These are phyloP conservation scores for Phrynocephalus vlangalii DNA, from an alignment of 2,797 vertebrate genomes.

Conservation along the genomic window DNA sequence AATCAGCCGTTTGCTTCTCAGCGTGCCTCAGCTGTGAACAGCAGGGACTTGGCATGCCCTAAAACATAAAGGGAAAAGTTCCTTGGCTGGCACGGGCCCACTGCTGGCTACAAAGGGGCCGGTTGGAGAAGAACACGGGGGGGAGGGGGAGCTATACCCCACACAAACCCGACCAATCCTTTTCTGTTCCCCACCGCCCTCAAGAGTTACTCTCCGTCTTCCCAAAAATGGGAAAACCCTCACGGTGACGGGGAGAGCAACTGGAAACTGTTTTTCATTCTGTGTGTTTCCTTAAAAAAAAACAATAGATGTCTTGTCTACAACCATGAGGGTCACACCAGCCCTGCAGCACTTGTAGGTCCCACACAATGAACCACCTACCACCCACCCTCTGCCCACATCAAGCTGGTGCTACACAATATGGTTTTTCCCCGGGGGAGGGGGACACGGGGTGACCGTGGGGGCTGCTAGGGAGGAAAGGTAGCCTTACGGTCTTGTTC, in stretches of 20 bases:
- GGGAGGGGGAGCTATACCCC: rapidly evolving
- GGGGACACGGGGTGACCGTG: rapidly evolving
- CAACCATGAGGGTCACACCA: neutral
- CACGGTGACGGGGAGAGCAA: neutral
- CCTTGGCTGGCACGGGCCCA: too few relatives aligned
- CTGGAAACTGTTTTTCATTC: neutral
- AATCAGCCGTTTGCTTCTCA: rapidly evolving
- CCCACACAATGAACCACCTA: neutral
- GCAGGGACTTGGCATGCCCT: neutral
- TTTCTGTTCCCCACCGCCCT: neutral
- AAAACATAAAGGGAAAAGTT: neutral
- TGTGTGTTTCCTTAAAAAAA: neutral
- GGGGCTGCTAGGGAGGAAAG: neutral
- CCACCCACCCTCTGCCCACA: too few relatives aligned
- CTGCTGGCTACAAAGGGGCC: too few relatives aligned
- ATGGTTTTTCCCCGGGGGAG: neutral
- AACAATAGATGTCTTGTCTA: neutral
- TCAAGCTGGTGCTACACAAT: neutral
- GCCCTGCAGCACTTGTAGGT: neutral
- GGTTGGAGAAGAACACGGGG: too few relatives aligned
- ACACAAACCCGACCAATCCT: neutral
- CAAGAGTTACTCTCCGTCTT: neutral
- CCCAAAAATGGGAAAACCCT: neutral
- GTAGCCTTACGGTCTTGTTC: neutral
- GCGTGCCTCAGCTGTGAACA: too few relatives aligned